Evolutionary conservation across 2,797 vertebrate genomes (phyloP).

Genomic region (Microctenopoma steveboyesi): DNA sequence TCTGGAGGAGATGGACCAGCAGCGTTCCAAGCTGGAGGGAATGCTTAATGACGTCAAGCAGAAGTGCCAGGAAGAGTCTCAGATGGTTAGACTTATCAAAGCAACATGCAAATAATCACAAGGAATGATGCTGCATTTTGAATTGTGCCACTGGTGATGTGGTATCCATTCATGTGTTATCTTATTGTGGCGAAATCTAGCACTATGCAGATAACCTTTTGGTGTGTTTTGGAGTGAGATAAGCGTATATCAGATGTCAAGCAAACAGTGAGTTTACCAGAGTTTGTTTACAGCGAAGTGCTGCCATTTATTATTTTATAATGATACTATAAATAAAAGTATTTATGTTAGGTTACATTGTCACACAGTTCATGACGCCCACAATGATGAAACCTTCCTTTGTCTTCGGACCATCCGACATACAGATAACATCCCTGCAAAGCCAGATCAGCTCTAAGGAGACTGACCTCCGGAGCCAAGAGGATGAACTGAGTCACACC

Average conservation of each 20-base stretch:
- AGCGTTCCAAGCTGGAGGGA: conserved; percentile 93
- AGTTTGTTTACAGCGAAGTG: conserved; percentile 10
- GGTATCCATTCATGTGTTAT: conserved; percentile 1
- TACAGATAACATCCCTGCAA: conserved; percentile 93
- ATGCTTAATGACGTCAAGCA: conserved; percentile 91
- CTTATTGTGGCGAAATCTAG: not conserved
- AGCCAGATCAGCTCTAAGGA: conserved; percentile 94
- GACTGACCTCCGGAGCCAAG: conserved; percentile 88
- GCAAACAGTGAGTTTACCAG: not conserved
- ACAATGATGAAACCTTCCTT: not conserved
- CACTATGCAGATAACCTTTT: not conserved
- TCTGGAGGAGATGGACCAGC: conserved; percentile 96
- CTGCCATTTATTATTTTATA: not conserved
- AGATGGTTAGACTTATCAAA: conserved; percentile 83
- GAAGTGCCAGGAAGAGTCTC: conserved; percentile 93
- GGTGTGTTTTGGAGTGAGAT: not conserved
- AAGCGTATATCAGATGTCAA: not conserved
- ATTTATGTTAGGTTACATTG: not conserved
- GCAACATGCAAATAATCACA: not conserved
- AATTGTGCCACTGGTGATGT: conserved; percentile 9
- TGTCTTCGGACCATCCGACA: conserved; percentile 68
- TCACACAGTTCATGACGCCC: not conserved
- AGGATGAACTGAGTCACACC: conserved; percentile 89
- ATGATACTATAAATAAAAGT: not conserved
- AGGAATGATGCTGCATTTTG: not conserved